phyloP scores from a whole-genome alignment of 2,797 vertebrate species.

The Trachops cirrhosus region DNA sequence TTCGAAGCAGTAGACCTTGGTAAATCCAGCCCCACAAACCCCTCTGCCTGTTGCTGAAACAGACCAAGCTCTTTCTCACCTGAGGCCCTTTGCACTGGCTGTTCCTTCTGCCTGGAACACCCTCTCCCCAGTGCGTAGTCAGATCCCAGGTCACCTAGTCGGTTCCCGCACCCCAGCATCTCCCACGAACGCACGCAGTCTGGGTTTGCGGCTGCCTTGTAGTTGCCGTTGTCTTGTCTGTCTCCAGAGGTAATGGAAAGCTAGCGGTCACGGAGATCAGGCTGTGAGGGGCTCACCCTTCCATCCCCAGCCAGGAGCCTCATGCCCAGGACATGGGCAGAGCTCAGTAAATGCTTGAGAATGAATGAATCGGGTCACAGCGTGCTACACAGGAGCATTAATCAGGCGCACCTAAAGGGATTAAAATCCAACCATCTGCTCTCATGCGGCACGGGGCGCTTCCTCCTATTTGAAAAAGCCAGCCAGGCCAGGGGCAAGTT shows the following conservation, averaged over 20 bases:
- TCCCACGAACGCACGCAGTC: background rate
- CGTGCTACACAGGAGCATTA: background rate
- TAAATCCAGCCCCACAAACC: background rate
- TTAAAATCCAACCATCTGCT: background rate
- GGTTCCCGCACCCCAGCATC: background rate
- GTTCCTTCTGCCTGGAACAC: background rate
- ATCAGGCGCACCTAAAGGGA: background rate
- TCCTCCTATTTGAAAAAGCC: slow-evolving; percentile 25
- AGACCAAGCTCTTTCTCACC: background rate
- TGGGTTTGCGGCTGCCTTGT: background rate
- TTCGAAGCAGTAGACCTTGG: background rate
- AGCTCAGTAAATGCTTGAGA: background rate
- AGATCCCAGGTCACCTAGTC: background rate
- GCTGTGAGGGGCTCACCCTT: background rate
- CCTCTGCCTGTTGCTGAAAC: background rate
- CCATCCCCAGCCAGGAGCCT: background rate
- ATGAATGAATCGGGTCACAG: background rate
- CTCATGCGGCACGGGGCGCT: background rate
- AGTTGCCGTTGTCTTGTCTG: background rate
- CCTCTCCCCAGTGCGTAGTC: rapidly evolving
- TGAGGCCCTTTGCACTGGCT: background rate
- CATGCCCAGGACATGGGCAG: background rate
- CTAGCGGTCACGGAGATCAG: background rate
- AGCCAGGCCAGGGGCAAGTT: background rate
- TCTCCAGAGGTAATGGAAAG: background rate